Percentiles rank a stretch among this genome's conserved stretches.
Evolutionary conservation across 2,113 vertebrate genomes (phyloP).

Genomic region (Nipponia nippon): DNA sequence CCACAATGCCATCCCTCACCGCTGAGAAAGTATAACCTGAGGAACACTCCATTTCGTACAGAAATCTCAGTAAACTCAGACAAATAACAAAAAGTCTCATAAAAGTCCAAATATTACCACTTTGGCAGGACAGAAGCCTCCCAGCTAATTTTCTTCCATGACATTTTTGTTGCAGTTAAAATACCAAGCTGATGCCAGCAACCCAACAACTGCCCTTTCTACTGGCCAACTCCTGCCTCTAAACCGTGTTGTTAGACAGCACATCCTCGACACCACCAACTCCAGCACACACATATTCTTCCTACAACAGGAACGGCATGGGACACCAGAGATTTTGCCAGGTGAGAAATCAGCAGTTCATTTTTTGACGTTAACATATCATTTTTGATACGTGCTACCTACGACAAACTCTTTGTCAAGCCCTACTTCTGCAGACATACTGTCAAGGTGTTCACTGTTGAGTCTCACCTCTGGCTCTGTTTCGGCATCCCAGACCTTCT

Average conservation of each 20-base stretch:
- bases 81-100: background rate
- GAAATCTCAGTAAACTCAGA: background rate
- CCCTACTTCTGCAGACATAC: background rate
- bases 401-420: background rate
- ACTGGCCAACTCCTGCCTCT: background rate
- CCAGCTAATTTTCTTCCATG: background rate
- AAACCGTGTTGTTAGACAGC: background rate
- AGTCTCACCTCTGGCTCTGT: background rate
- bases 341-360: background rate
- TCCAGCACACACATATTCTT: background rate
- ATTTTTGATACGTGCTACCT: rapidly evolving
- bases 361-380: rapidly evolving
- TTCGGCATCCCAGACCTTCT: background rate
- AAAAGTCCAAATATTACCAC: background rate
- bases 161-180: background rate
- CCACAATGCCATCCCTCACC: rapidly evolving
- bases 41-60: background rate
- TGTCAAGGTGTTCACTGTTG: rapidly evolving
- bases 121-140: background rate
- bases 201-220: background rate
- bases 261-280: background rate
- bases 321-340: background rate
- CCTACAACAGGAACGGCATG: background rate
- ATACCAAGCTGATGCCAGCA: background rate
- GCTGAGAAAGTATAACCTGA: background rate